Evolutionary conservation across 2,888 invertebrate genomes (phyloP).

Genomic region (Coenonympha arcania): DNA sequence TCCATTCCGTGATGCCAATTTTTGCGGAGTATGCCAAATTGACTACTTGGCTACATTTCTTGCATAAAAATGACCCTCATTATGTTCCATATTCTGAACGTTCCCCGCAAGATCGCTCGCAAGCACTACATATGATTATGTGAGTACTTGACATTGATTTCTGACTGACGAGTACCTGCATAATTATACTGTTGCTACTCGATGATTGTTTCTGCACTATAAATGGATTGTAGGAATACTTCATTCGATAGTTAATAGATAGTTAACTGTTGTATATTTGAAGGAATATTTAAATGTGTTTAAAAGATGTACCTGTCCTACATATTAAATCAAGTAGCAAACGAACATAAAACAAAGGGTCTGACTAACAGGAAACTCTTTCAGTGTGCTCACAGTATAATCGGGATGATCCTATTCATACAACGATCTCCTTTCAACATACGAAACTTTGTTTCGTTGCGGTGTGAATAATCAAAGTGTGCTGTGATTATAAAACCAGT

Average conservation of each 20-base stretch:
- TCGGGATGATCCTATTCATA: slow-evolving; percentile 53
- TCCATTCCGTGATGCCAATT: slow-evolving; percentile 30
- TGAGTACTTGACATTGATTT: slow-evolving; percentile 15
- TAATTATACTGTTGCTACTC: background rate
- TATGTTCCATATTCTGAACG: slow-evolving; percentile 24
- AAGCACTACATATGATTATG: slow-evolving; percentile 14
- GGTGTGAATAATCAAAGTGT: slow-evolving; percentile 69
- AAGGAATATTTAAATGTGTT: too few relatives aligned
- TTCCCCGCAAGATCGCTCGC: slow-evolving; percentile 17
- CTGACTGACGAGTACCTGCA: slow-evolving; percentile 8
- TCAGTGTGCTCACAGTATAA: slow-evolving; percentile 25
- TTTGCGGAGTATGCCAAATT: slow-evolving; percentile 31
- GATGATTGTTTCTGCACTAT: background rate
- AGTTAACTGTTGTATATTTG: too few relatives aligned
- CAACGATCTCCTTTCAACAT: slow-evolving; percentile 61
- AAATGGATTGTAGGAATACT: background rate
- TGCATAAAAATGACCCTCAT: slow-evolving; percentile 31
- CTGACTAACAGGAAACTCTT: slow-evolving; percentile 13
- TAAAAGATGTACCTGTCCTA: too few relatives aligned
- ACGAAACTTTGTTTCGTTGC: slow-evolving; percentile 60
- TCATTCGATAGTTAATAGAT: too few relatives aligned
- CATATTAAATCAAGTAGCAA: background rate
- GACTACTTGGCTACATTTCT: slow-evolving; percentile 30
- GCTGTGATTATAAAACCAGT: slow-evolving; percentile 57
- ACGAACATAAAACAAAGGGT: slow-evolving; percentile 3